Evolutionary conservation across 2,888 invertebrate species (phyloP), one percentile per base, ranked within the genome.

Genomic region (Clivina fossor): DNA sequence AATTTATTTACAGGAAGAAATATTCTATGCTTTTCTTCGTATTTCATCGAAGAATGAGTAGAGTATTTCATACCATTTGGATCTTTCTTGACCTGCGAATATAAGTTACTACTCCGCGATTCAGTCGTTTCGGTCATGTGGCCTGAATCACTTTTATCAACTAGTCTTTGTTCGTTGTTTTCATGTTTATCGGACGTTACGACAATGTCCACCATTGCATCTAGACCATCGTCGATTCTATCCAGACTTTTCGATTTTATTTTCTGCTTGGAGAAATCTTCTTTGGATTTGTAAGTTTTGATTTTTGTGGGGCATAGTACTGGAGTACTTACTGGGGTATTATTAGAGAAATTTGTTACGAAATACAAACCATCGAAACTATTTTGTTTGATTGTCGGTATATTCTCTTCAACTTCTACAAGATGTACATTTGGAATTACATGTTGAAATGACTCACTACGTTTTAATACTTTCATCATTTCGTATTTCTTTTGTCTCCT

Each of bases 141-240:
- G 1, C 69, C 68, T 0, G 70, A 67, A 56, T 71, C 71, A 40
- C 69, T 71, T 57, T 68, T 69, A 3, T 68, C 54, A 5, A 40
- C 20, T 4, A 56, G 15, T 15, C 46, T 37, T 20, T 49, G 38
- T 9, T 37, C 37, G n/a, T 9, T 28, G 18, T 37, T 44, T 26
- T 46, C 26, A 9, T 33, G 33, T 16, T 49, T 18, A n/a, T 50
- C 43, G 3, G 78, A 74, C n/a, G 83, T 78, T 59, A 86, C 77
- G 0, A 87, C 82, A 28, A 88, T 85, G 64, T 85, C 83, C 1
- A 86, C 83, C 79, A 87, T 82, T 0, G 86, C 80, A 65, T 86
- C 82, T 18, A 89, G 69, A 13, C 87, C 83, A 48, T 71, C 83
- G 66, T 89, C 88, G 33, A 90, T 85, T 55, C 89, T 79, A 62